Evolutionary conservation across 2,113 vertebrate genomes (phyloP), one percentile per base, ranked within the genome.

Genomic region (Oncorhynchus mykiss): DNA sequence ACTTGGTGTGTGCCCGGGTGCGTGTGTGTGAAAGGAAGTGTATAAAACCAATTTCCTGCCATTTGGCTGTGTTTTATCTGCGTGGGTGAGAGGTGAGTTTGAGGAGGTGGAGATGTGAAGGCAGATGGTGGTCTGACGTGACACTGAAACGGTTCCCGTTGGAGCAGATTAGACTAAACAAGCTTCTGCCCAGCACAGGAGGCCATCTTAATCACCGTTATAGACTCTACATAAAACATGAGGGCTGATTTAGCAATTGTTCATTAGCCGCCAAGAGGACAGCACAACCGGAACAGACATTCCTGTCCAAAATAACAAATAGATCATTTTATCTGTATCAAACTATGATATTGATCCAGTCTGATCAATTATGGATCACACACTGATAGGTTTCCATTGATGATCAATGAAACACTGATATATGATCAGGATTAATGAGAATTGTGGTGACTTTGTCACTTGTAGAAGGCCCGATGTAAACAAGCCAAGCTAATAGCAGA

Each of bases 191-290:
- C 59, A 22, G 45, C 3, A 13, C 76, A 62, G n/a, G 66, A 39
- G 54, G 69, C 51, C 13, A 12, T 69, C 71, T 67, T 75, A 75
- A 86, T 85, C 65, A 84, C 79, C 71, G 22, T 29, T 70, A 83
- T 73, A 45, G 80, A 70, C 29, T 22, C 71, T 76, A 74, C 77
- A 80, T 83, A 78, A 82, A 89, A 85, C 85, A 84, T 71, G 68
- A 85, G 75, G 62, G 22, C 5, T 1, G 2, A 72, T 81, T 45
- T 54, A 20, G 66, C 73, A 31, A 68, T 75, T 51, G 25, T 70
- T 82, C 20, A 79, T 78, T 69, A 70, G 12, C n/a, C 59, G n/a
- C 59, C 7, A 16, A 5, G 7, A 20, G n/a, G 18, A 20, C 59
- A 8, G 59, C 20, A 25, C 65, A 68, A 34, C 29, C 31, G 25